Evolutionary conservation across 2,113 vertebrate species (phyloP), one percentile per base, ranked within the genome.

Genomic region (Corapipo altera): DNA sequence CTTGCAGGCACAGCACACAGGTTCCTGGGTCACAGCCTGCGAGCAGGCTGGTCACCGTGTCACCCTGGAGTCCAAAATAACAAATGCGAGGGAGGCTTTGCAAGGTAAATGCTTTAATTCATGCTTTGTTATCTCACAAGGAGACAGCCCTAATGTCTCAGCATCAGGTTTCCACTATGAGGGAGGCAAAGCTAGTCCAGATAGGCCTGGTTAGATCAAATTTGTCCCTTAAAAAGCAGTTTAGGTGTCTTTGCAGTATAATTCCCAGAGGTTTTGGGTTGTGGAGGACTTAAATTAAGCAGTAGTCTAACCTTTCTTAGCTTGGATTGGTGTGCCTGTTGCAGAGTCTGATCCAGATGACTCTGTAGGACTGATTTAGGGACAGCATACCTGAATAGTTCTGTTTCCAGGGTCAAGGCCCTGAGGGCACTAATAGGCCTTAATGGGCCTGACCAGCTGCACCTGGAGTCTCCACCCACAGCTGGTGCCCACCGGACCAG

Each of bases 61-160:
- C 37, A 8, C 19, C 4, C 20, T 32, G 33, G 24, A 73, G 28
- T 54, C 20, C 0, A 0, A 74, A 30, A 11, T 73, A 54, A 44
- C 35, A 58, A 79, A 77, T 3, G 5, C 17, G 26, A 88, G 28
- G 28, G 41, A 93, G 46, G 30, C 32, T 83, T 83, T 86, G 48
- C n/a, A 79, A 74, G 61, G 41, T 39, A 66, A 48, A 57, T 79
- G 8, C 58, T 91, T 75, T 91, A 54, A 61, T 64, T 49, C 0
- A 0, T 44, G 44, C 49, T 88, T 65, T 90, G 20, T 71, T 70
- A 59, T 74, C 3, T 0, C 30, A 48, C n/a, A 39, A 55, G 64
- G 46, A 65, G 43, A 4, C 5, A 58, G 37, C 28, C 51, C 20
- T 37, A 28, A 65, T 37, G 26, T 37, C 41, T 79, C 58, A 51